Evolutionary conservation across 2,888 invertebrate species (phyloP).

Genomic region (Steromphala cineraria): DNA sequence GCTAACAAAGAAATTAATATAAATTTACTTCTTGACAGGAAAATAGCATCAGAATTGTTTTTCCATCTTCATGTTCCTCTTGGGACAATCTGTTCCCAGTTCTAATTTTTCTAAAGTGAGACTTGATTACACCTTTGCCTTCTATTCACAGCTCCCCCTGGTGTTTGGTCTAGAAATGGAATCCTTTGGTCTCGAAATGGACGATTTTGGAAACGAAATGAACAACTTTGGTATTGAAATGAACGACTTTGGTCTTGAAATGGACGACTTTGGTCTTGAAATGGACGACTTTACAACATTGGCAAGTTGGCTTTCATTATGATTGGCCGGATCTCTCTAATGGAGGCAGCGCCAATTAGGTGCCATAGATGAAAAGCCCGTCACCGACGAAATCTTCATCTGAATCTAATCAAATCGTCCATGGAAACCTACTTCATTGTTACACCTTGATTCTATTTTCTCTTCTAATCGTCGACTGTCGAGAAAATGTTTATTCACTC

Average conservation of each 20-base stretch:
- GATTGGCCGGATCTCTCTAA: conserved; percentile 15
- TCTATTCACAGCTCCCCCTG: background rate
- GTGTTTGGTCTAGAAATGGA: background rate
- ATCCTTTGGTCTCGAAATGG: too few relatives aligned
- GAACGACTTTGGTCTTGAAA: background rate
- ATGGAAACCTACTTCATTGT: conserved; percentile 1
- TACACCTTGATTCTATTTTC: background rate
- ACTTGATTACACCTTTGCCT: background rate
- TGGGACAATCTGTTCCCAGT: background rate
- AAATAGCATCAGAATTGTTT: background rate
- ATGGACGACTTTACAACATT: background rate
- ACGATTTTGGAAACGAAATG: too few relatives aligned
- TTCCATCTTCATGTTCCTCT: background rate
- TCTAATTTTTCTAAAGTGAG: background rate
- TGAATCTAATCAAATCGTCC: conserved; percentile 13
- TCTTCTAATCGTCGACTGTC: background rate
- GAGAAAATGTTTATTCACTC: background rate
- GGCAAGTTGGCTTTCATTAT: conserved; percentile 2
- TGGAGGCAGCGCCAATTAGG: conserved; percentile 16
- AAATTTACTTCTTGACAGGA: conserved; percentile 5
- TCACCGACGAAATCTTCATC: background rate
- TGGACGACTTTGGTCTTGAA: background rate
- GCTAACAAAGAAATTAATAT: background rate
- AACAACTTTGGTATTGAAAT: background rate
- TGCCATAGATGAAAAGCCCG: conserved; percentile 12